Base-by-base conservation (phyloP, 2,797 vertebrate species). In the Onychomys torridus region DNA sequence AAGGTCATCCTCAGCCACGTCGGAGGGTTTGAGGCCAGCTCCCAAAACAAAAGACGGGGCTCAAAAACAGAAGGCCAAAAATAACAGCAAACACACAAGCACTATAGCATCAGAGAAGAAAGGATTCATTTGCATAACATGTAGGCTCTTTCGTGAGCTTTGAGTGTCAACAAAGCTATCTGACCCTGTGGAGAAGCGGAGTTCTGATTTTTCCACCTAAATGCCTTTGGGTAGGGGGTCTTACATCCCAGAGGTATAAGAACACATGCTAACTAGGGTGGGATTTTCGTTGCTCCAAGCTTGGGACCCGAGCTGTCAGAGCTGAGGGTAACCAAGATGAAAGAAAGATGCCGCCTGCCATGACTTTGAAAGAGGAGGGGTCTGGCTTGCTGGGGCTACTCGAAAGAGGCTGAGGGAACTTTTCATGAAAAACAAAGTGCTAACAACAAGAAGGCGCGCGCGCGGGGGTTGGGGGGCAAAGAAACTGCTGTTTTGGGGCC, bases 401-500 rank as follows among this genome's bases (percentile, higher is more conserved):
- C 6, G 37, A 90, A 96, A 96, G 73, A 71, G 65, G 78, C 67
- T 90, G 76, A 37, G 69, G 16, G 61, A 65, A 52, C 71, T 89
- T 92, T 93, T 82, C 8, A 0, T 92, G 89, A 95, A 96, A 97
- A 97, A 82, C 55, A 87, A 65, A 52, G 52, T 23, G 57, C 52
- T 34, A 79, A 67, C 14, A 65, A 65, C 19, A 78, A 94, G 95
- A 96, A 69, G 49, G n/a, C n/a, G n/a, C n/a, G n/a, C n/a, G n/a
- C n/a, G n/a, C n/a, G 34, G 43, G 43, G 71, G 69, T 32, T 8
- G 40, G 77, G 77, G 43, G n/a, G 4, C 27, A 67, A 81, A 61
- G 76, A 93, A 90, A 78, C 75, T 93, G 57, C 76, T 32, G 29
- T 90, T 23, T 88, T 84, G 13, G 75, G 43, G 75, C 92, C 55